phyloP scores from a whole-genome alignment of 2,113 vertebrate genomes.

The Etheostoma spectabile region DNA sequence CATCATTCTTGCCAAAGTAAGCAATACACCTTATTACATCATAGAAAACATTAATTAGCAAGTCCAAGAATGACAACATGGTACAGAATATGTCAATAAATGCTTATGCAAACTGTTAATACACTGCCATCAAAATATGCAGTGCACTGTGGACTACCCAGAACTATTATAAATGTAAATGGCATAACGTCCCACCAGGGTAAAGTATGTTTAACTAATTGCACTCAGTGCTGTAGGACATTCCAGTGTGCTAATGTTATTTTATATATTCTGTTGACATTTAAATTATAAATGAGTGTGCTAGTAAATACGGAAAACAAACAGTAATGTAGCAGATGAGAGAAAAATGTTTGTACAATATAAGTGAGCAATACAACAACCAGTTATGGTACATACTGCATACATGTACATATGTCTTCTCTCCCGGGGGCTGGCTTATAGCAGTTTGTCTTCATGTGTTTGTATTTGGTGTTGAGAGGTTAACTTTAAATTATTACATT shows the following conservation, averaged over 20 bases:
- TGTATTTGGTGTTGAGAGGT: constrained; percentile 17
- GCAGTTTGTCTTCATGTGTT: not conserved
- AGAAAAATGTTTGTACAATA: constrained; percentile 3
- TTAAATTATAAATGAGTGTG: constrained; percentile 58
- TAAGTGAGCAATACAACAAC: not conserved
- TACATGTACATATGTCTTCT: not conserved
- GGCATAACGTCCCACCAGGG: constrained; percentile 8
- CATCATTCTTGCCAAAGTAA: constrained; percentile 31
- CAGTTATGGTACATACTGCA: not conserved
- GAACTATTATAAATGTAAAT: constrained; percentile 17
- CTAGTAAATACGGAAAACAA: constrained; percentile 32
- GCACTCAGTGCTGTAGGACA: constrained; percentile 29
- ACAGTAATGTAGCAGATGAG: constrained; percentile 8
- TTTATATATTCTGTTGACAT: constrained; percentile 48
- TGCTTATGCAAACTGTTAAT: not conserved
- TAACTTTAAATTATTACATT: constrained; percentile 15
- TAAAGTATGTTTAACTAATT: constrained; percentile 52
- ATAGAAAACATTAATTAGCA: not conserved
- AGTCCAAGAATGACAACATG: not conserved
- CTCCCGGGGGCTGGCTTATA: not conserved
- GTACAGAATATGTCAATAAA: not conserved
- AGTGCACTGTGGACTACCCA: not conserved
- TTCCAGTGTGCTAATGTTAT: constrained; percentile 39
- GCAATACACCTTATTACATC: not conserved
- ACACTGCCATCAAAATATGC: not conserved